phyloP scores from a whole-genome alignment of 1,140 invertebrate species.

The Dufourea novaeangliae region DNA sequence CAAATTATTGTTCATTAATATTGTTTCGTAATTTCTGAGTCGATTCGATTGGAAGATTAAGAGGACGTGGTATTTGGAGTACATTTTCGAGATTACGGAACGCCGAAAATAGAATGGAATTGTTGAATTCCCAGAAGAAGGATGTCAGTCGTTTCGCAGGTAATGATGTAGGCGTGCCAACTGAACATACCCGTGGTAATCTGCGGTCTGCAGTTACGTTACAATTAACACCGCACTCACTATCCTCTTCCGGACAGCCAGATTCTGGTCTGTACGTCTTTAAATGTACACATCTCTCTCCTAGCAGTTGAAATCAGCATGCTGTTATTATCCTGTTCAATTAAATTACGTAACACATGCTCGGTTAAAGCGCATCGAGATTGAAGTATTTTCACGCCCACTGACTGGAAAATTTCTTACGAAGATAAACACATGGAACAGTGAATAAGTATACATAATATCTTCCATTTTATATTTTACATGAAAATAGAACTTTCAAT shows the following conservation, averaged over 20 bases:
- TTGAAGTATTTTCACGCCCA: not conserved
- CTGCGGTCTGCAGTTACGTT: constrained; percentile 42
- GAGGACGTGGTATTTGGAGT: not conserved
- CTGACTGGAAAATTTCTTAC: not conserved
- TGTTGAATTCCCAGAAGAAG: constrained; percentile 59
- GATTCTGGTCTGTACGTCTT: not conserved
- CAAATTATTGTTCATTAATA: not conserved
- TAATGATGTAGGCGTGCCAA: constrained; percentile 63
- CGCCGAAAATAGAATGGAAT: constrained; percentile 60
- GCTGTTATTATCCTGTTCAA: constrained; percentile 6
- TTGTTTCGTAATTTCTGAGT: not conserved
- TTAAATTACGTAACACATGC: constrained; percentile 13
- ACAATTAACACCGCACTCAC: constrained; percentile 49
- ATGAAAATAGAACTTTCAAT: too few species aligned
- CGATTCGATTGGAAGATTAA: not conserved
- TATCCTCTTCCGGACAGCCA: constrained; percentile 35
- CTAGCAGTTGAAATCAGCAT: not conserved
- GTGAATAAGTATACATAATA: too few species aligned
- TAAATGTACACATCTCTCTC: constrained; percentile 15
- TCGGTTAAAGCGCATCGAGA: too few species aligned
- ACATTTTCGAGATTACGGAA: constrained; percentile 38
- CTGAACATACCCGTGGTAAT: constrained; percentile 48
- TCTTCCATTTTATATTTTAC: too few species aligned
- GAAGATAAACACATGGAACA: too few species aligned
- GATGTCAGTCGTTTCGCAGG: constrained; percentile 63